These are phyloP conservation scores for Prinia subflava DNA, from an alignment of 2,113 vertebrate genomes.

Conservation along the genomic window DNA sequence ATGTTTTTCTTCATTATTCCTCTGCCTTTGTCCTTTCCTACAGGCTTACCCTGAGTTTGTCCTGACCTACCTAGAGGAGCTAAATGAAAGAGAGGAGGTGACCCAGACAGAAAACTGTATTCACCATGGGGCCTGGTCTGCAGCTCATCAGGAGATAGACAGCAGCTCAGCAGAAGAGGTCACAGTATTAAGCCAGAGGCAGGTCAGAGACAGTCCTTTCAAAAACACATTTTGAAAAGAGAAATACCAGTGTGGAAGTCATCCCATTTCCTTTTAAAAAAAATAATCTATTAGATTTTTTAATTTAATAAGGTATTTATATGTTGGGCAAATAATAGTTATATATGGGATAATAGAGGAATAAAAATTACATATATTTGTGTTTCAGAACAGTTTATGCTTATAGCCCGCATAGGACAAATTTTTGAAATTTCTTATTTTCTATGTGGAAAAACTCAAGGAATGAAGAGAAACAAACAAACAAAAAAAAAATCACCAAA, in stretches of 20 bases:
- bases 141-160: conserved; percentile 47
- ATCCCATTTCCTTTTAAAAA: neutral
- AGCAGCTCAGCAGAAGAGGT: conserved; percentile 67
- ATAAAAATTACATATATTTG: neutral
- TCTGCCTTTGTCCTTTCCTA: conserved; percentile 57
- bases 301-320: neutral
- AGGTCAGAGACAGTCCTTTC: conserved; percentile 58
- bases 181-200: conserved; percentile 55
- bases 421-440: neutral
- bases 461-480: neutral
- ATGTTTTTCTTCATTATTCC: conserved; percentile 19
- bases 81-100: conserved; percentile 66
- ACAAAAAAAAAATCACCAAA: neutral
- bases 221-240: conserved; percentile 42
- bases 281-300: neutral
- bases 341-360: neutral
- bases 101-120: conserved; percentile 59
- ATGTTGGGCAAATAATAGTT: neutral
- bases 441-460: neutral
- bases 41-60: conserved; percentile 76
- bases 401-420: neutral
- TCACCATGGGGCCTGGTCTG: conserved; percentile 52
- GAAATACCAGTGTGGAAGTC: neutral
- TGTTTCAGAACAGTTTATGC: neutral
- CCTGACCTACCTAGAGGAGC: conserved; percentile 78